Conservation (phyloP, 2,888 invertebrate species). For the Parthenolecanium corni region DNA sequence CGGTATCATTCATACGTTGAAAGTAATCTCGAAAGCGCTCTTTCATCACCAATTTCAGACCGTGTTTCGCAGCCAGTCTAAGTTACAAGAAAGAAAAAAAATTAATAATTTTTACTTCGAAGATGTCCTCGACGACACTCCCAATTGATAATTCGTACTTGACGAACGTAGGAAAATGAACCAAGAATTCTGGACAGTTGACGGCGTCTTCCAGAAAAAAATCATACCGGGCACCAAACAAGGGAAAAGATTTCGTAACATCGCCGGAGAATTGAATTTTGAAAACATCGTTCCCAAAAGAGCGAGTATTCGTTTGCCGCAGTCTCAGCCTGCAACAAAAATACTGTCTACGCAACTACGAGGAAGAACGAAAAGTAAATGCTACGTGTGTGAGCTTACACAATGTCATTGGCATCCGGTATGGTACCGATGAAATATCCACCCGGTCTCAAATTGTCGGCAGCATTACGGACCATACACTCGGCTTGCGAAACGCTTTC, state of each 20-base stretch:
- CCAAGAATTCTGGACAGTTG: constrained; percentile 96
- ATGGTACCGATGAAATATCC: constrained; percentile 96
- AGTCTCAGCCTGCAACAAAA: constrained; percentile 43
- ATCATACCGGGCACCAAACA: constrained; percentile 93
- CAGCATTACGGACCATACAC: constrained; percentile 82
- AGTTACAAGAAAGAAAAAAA: constrained; percentile 4
- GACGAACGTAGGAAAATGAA: constrained; percentile 75
- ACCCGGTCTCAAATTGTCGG: constrained; percentile 75
- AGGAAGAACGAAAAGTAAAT: not conserved
- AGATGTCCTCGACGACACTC: too few species aligned
- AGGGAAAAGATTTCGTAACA: constrained; percentile 47
- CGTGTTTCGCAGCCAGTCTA: constrained; percentile 43
- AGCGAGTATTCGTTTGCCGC: constrained; percentile 45
- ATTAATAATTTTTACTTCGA: not conserved
- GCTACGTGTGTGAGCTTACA: constrained; percentile 44
- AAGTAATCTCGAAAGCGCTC: constrained; percentile 66
- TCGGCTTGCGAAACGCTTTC: constrained; percentile 79
- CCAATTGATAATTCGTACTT: constrained; percentile 36
- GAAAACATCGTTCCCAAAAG: constrained; percentile 70
- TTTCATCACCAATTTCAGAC: constrained; percentile 41
- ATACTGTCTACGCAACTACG: not conserved
- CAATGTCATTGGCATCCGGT: constrained; percentile 84
- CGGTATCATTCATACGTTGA: constrained; percentile 49
- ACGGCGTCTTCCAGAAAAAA: constrained; percentile 94
- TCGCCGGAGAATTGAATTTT: constrained; percentile 60